phyloP scores from a whole-genome alignment of 2,797 vertebrate species.

The Enteromius radiatus region DNA sequence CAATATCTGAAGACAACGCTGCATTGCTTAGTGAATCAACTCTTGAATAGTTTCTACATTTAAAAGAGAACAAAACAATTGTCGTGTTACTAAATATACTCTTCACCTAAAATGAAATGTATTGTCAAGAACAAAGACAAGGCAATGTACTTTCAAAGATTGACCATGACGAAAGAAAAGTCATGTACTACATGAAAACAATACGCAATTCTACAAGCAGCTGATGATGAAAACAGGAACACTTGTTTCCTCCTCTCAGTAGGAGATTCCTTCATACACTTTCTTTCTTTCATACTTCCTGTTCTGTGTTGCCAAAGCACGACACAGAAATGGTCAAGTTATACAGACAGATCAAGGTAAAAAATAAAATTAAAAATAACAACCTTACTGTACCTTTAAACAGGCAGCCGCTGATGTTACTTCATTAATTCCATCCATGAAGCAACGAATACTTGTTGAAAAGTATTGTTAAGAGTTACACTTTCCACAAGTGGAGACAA shows the following conservation, averaged over 20 bases:
- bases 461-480: neutral
- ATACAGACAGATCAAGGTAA: neutral
- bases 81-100: neutral
- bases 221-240: conserved; percentile 28
- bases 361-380: rapidly evolving
- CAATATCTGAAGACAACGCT: neutral
- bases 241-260: conserved; percentile 24
- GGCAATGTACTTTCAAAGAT: neutral
- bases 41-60: neutral
- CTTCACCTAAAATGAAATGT: neutral
- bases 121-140: neutral
- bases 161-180: neutral
- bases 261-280: conserved; percentile 42
- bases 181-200: neutral
- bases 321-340: neutral
- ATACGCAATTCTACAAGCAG: neutral
- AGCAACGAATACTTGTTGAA: neutral
- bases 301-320: neutral
- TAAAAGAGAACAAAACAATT: neutral
- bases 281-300: conserved; percentile 30
- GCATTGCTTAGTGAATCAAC: neutral
- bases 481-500: neutral
- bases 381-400: conserved; percentile 6
- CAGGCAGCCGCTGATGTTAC: neutral
- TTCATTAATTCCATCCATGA: conserved; percentile 6